Evolutionary conservation across 2,113 vertebrate species (phyloP).

Genomic region (Hydrolagus affinis): DNA sequence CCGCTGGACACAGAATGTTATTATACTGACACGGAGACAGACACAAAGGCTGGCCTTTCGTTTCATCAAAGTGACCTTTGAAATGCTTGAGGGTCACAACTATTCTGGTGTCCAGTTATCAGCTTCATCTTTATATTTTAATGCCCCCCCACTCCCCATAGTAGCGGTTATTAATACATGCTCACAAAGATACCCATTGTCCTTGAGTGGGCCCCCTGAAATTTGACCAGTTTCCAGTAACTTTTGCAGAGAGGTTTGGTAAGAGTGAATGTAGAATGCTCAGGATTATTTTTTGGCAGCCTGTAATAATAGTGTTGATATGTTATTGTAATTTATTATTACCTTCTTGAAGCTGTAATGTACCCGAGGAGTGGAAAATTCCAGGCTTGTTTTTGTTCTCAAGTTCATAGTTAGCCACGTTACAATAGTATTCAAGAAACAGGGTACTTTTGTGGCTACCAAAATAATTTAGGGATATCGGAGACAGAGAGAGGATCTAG

Average conservation of each 20-base stretch:
- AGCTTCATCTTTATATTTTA: neutral
- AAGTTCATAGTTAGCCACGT: too few species aligned
- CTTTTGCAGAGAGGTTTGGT: neutral
- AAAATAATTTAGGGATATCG: too few species aligned
- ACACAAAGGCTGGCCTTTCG: neutral
- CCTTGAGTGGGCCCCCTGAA: neutral
- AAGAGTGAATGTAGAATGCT: neutral
- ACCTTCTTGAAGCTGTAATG: too few species aligned
- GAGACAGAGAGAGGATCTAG: too few species aligned
- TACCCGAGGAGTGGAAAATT: too few species aligned
- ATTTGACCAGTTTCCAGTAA: neutral
- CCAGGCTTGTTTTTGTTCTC: too few species aligned
- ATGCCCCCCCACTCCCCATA: neutral
- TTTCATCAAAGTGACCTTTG: neutral
- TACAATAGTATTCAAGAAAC: too few species aligned
- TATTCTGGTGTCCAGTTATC: neutral
- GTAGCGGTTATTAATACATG: neutral
- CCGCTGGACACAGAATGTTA: neutral
- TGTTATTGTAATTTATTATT: neutral
- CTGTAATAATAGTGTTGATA: neutral
- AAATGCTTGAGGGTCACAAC: neutral
- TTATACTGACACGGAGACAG: neutral
- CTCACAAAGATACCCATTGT: neutral
- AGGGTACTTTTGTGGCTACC: too few species aligned
- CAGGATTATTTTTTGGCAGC: neutral